Percentiles rank a stretch among this genome's conserved stretches.
phyloP scores from a whole-genome alignment of 1,140 invertebrate species.

The Agrypnia vestita region DNA sequence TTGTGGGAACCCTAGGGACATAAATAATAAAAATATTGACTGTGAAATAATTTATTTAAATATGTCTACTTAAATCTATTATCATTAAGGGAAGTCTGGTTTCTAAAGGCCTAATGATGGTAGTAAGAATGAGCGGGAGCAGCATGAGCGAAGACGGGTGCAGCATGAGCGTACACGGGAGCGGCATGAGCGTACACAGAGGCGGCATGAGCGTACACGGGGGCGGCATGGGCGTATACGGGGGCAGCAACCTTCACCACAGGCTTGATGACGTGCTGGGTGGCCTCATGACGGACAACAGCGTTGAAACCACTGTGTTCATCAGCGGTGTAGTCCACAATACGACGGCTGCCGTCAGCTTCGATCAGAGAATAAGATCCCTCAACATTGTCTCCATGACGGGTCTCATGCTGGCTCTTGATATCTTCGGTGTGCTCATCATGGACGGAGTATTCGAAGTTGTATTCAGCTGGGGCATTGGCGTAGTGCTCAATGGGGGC shows the following conservation, averaged over 20 bases:
- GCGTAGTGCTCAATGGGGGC: slow-evolving; percentile 64
- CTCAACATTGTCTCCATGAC: slow-evolving; percentile 75
- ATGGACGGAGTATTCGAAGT: slow-evolving; percentile 72
- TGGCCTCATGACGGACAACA: slow-evolving; percentile 74
- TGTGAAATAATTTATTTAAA: slow-evolving; percentile 49
- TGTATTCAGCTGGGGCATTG: too few relatives aligned
- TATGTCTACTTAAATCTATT: slow-evolving; percentile 60
- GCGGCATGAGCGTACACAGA: slow-evolving; percentile 7
- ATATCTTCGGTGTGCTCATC: slow-evolving; percentile 75
- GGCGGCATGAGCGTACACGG: too few relatives aligned
- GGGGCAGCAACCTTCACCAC: slow-evolving; percentile 63
- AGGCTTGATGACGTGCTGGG: slow-evolving; percentile 62
- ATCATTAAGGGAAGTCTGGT: not conserved
- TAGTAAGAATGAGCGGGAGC: slow-evolving; percentile 53
- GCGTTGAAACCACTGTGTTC: slow-evolving; percentile 82
- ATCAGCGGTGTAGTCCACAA: slow-evolving; percentile 83
- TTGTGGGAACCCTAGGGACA: too few relatives aligned
- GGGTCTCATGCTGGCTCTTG: slow-evolving; percentile 75
- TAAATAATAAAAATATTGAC: not conserved
- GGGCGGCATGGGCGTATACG: not conserved
- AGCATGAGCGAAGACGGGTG: slow-evolving; percentile 59
- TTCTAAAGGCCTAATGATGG: slow-evolving; percentile 54
- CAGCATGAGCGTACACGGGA: slow-evolving; percentile 62
- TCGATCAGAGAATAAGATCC: slow-evolving; percentile 76
- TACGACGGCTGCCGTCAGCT: slow-evolving; percentile 80